Base-by-base conservation (phyloP, 2,113 vertebrate species). In the Chinchilla lanigera region DNA sequence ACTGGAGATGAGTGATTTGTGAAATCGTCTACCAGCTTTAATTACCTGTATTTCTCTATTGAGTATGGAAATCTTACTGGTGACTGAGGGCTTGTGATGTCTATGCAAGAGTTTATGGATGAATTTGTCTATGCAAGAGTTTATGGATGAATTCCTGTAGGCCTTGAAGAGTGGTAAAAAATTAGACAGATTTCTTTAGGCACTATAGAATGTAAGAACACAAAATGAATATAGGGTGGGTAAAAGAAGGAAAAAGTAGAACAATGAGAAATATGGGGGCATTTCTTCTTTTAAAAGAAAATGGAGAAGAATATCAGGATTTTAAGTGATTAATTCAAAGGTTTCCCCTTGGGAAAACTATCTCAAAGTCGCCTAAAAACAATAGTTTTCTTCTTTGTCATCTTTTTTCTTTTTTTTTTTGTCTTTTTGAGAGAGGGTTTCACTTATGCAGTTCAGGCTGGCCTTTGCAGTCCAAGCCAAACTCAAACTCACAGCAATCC, bases 241-340 rank as follows among this genome's bases (percentile, higher is more conserved):
- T 2, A 33, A 56, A 38, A 54, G 22, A 16, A 38, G 33, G 33
- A 33, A 81, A 54, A 30, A n/a, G 5, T 4, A 7, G 1, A 63
- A 54, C 14, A 17, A 41, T 63, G 7, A 86, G 26, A 69, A 88
- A 80, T 30, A 33, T 47, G 30, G 38, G 8, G 12, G 22, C 7
- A 60, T 52, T 89, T 94, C 33, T 92, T 85, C 20, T 33, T 19
- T 61, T 44, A 41, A 75, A 84, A 87, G 22, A 84, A 26, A 52
- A 89, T 50, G 71, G 17, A 71, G 10, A 30, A 92, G 58, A 71
- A 44, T 56, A 80, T 41, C 19, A 73, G n/a, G 65, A 92, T 73
- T 92, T 91, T 4, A 60, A 81, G 52, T 86, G 77, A 58, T 83
- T 88, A 77, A 88, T 65, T 95, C 75, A 63, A 88, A 92, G 30